Evolutionary conservation across 2,888 invertebrate genomes (phyloP), one percentile per base, ranked within the genome.

Genomic region (Tanytarsus gracilentus): DNA sequence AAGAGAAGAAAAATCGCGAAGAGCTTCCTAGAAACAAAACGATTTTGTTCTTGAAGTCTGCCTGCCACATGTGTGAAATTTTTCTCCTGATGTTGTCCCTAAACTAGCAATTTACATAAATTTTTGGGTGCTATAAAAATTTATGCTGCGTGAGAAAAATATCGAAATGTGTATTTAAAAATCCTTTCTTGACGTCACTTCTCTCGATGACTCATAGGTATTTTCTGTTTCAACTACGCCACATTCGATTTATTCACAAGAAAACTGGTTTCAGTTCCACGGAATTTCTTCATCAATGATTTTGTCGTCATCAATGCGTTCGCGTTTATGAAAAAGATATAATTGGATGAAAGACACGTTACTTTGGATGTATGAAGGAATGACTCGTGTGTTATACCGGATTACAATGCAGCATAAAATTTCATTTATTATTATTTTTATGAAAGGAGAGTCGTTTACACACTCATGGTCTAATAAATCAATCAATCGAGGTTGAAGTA

Each of bases 181-280:
- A 18, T 21, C 40, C 5, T 11, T 21, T 14, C 4, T 14, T 56
- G 27, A 56, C 55, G 55, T 56, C 55, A 56, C 6, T 36, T n/a
- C 26, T 40, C 16, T 21, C 11, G 55, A 56, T 56, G 55, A 56
- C 26, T 56, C 39, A 56, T 56, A 21, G 55, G 55, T 25, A 25
- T 56, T 55, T 39, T 21, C 33, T 36, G 8, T 8, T 27, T 18
- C 40, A 33, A 1, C 30, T 30, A 6, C 18, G 30, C 40, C 14
- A 14, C 14, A 26, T n/a, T 14, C 14, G 26, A 49, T 49, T 29
- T 29, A 7, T 29, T 49, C 49, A 49, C 16, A 49, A 11, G 39
- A 56, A 56, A 56, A 56, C 55, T n/a, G 18, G 55, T 56, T 56
- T 40, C 39, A 40, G 16, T 56, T 56, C 55, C 14, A 27, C 7